These are phyloP conservation scores for Periophthalmodon schlosseri DNA, from an alignment of 2,113 vertebrate species.

Conservation along the genomic window DNA sequence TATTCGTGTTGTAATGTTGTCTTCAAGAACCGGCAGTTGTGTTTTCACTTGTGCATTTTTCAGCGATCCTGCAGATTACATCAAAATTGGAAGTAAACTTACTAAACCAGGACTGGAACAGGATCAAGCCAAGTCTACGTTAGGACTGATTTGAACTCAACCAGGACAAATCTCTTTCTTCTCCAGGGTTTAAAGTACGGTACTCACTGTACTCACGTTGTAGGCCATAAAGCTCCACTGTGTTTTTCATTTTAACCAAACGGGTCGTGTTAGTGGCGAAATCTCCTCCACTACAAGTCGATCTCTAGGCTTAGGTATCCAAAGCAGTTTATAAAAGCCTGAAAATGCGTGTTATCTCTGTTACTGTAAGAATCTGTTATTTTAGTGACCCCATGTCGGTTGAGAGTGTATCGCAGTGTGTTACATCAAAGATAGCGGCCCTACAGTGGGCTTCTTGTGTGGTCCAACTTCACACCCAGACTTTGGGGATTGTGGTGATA, in stretches of 20 bases:
- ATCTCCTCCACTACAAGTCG: not conserved
- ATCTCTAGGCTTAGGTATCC: not conserved
- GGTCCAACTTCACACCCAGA: constrained; percentile 16
- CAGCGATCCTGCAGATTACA: too few relatives aligned
- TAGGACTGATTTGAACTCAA: too few relatives aligned
- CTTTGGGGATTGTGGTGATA: constrained; percentile 14
- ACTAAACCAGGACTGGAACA: not conserved
- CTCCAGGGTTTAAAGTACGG: too few relatives aligned
- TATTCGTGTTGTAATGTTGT: too few relatives aligned
- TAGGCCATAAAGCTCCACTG: too few relatives aligned
- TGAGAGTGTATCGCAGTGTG: not conserved
- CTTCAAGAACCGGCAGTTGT: too few relatives aligned
- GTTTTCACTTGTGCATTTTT: too few relatives aligned
- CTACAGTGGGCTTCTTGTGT: constrained; percentile 2
- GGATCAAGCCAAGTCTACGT: not conserved
- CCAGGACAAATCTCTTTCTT: too few relatives aligned
- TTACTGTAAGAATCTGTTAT: not conserved
- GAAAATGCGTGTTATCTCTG: not conserved
- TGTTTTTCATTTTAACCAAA: not conserved
- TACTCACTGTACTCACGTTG: too few relatives aligned
- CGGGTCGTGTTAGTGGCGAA: not conserved
- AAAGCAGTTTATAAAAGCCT: not conserved
- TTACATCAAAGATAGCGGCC: not conserved
- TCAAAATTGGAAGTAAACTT: too few relatives aligned
- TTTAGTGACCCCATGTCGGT: not conserved